Base-by-base conservation (phyloP, 2,797 vertebrate genomes). In the Labeo calbasu region DNA sequence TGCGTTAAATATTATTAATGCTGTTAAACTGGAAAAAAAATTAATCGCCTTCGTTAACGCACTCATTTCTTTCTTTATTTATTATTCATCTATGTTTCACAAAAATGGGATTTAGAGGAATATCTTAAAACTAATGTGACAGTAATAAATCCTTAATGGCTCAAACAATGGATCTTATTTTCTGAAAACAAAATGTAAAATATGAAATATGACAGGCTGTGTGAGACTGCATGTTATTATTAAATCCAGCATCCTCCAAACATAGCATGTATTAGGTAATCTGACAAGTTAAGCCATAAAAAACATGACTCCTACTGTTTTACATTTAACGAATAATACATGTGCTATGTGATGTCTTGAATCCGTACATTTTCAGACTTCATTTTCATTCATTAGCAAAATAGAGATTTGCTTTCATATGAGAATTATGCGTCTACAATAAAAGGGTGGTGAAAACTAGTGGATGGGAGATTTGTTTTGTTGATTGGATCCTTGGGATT, bases 391-490 rank as follows among this genome's bases (percentile, higher is more conserved):
- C 51, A 59, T 78, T 78, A 50, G 65, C 21, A 69, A 77, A 70
- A 28, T 46, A 23, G 15, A 40, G 10, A 13, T 57, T 66, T 72
- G 12, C 55, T 53, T 68, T 80, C 17, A 55, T 50, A 73, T 63
- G 43, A 51, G 57, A 59, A 46, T 77, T 50, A 53, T 82, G 28
- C 17, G n/a, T 55, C 73, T 70, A 40, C 14, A 73, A 70, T 79
- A 36, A 84, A 79, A 85, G 50, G 53, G 36, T 46, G 21, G 36
- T 76, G 40, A 80, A 69, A 68, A 81, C 71, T 76, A 66, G 59
- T 43, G 78, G 87, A 83, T 87, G 86, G 91, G 88, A 91, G 87
- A 92, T 92, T 91, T 85, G 84, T 40, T 83, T 82, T 90, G 88
- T 86, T 87, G 91, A 89, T 80, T 85, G 78, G 86, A 91, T 92